Conservation (phyloP, 30 jellyfish, hydroid and myxozoan species). For the Cassiopea andromeda region DNA sequence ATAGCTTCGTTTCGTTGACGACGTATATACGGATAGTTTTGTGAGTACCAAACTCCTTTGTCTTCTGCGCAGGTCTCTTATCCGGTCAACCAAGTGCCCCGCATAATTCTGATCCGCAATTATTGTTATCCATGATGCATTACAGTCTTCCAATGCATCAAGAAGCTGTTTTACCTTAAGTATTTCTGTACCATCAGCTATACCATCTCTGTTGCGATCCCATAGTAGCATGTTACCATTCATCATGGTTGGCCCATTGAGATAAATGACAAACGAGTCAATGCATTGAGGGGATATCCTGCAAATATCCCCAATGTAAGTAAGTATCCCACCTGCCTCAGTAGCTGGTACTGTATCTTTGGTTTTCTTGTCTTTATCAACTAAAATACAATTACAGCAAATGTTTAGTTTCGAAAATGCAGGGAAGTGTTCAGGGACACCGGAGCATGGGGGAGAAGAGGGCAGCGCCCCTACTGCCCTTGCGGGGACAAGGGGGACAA, state of each 20-base stretch:
- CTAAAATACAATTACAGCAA: conserved; percentile 52
- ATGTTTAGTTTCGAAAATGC: too few relatives aligned
- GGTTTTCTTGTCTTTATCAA: conserved; percentile 81
- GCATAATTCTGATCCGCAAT: conserved; percentile 98
- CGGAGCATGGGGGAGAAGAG: too few relatives aligned
- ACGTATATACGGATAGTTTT: conserved; percentile 74
- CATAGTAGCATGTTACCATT: conserved; percentile 93
- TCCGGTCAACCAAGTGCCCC: conserved; percentile 86
- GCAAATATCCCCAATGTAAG: conserved; percentile 82
- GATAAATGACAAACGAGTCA: conserved; percentile 83
- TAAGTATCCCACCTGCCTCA: conserved; percentile 83
- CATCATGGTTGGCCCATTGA: conserved; percentile 92
- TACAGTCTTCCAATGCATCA: conserved; percentile 75
- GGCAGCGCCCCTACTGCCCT: too few relatives aligned
- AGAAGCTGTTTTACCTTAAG: conserved; percentile 76
- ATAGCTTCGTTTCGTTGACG: conserved; percentile 83
- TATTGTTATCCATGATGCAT: conserved; percentile 80
- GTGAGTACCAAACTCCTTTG: conserved; percentile 46
- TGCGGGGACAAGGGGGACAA: too few relatives aligned
- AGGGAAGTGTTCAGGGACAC: too few relatives aligned
- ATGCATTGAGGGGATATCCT: conserved; percentile 65
- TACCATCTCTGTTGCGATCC: conserved; percentile 94
- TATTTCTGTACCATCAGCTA: conserved; percentile 86
- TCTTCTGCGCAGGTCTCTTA: conserved; percentile 54
- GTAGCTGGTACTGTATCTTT: conserved; percentile 94